Evolutionary conservation across 2,113 vertebrate genomes (phyloP).

Genomic region (Rhabdomys dilectus): DNA sequence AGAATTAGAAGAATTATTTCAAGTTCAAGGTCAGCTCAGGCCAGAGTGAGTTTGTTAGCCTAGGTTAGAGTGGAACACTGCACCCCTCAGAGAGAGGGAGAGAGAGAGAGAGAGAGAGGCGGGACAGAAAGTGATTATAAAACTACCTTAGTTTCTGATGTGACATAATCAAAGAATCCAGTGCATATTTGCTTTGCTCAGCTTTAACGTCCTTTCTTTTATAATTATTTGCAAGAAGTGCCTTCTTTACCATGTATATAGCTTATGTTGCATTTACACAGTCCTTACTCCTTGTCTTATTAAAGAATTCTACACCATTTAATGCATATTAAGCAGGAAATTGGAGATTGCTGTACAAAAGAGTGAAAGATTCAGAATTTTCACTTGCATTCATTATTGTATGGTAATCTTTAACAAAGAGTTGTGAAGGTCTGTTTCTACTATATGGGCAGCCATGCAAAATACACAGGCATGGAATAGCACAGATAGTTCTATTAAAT

Average conservation of each 20-base stretch:
- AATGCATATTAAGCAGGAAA: background rate
- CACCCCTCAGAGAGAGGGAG: background rate
- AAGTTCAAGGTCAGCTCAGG: background rate
- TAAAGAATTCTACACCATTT: background rate
- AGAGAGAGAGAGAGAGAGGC: background rate
- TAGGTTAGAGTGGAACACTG: background rate
- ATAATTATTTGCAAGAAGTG: slow-evolving; percentile 47
- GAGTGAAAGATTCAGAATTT: slow-evolving; percentile 38
- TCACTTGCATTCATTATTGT: slow-evolving; percentile 46
- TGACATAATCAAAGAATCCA: slow-evolving; percentile 19
- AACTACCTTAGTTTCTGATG: slow-evolving; percentile 33
- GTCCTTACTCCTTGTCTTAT: background rate
- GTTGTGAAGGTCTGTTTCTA: background rate
- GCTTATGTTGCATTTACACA: slow-evolving; percentile 39
- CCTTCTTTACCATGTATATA: background rate
- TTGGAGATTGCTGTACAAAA: slow-evolving; percentile 24
- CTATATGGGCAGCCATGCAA: background rate
- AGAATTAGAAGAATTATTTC: background rate
- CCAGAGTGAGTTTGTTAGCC: background rate
- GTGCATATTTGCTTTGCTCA: background rate
- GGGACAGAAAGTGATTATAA: no score
- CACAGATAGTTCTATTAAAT: slow-evolving; percentile 60
- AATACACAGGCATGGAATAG: slow-evolving; percentile 23
- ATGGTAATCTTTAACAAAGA: slow-evolving; percentile 11
- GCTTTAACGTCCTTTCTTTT: background rate